These are phyloP conservation scores for Heterodera filipjevi DNA, from an alignment of 2,888 invertebrate species.

Conservation along the genomic window DNA sequence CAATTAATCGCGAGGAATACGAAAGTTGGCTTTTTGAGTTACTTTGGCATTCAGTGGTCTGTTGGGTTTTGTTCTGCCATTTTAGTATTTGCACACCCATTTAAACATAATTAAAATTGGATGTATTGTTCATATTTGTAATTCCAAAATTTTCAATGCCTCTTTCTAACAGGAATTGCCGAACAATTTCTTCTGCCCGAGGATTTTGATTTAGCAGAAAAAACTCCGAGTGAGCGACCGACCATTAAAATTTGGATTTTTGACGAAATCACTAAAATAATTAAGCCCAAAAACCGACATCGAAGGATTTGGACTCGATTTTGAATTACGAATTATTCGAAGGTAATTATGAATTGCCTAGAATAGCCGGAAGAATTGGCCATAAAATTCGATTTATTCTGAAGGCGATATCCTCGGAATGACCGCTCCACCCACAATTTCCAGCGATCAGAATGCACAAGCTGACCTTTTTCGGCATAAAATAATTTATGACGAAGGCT, in stretches of 20 bases:
- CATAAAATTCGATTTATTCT: neutral
- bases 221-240: constrained; percentile 46
- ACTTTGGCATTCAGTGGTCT: too few relatives aligned
- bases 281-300: constrained; percentile 53
- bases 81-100: neutral
- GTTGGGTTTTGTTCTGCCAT: neutral
- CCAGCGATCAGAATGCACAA: neutral
- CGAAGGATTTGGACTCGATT: constrained; percentile 57
- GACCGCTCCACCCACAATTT: neutral
- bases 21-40: constrained; percentile 11
- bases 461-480: neutral
- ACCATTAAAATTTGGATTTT: neutral
- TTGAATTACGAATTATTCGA: constrained; percentile 65
- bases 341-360: neutral
- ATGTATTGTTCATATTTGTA: too few relatives aligned
- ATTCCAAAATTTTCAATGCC: too few relatives aligned
- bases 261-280: neutral
- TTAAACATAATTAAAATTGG: too few relatives aligned
- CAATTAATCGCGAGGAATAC: constrained; percentile 20
- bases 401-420: constrained; percentile 72
- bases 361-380: neutral
- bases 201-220: constrained; percentile 59
- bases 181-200: constrained; percentile 59
- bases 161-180: constrained; percentile 48
- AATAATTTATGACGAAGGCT: neutral